Evolutionary conservation across 30 jellyfish, hydroid and myxozoan genomes (phyloP).

Genomic region (Mastigias papua): DNA sequence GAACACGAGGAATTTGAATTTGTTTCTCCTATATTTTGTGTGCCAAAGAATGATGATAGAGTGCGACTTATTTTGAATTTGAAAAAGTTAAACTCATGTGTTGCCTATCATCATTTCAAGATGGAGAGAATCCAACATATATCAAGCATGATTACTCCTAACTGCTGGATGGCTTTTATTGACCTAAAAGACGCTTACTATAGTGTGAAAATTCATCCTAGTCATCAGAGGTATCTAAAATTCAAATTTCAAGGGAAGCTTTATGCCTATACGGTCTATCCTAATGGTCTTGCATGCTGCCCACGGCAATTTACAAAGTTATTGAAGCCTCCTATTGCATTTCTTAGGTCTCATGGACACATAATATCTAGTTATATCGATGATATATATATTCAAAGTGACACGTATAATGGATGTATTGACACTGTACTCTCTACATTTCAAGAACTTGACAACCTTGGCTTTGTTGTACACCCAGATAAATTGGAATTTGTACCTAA

Average conservation of each 20-base stretch:
- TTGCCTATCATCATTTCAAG: slow-evolving; percentile 58
- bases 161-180: slow-evolving; percentile 66
- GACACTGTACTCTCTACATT: slow-evolving; percentile 11
- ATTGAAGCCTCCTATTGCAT: slow-evolving; percentile 41
- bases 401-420: slow-evolving; percentile 16
- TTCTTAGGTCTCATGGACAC: slow-evolving; percentile 23
- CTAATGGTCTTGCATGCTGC: slow-evolving; percentile 56
- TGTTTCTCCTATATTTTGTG: slow-evolving; percentile 58
- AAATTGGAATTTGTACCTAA: slow-evolving; percentile 51
- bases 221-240: slow-evolving; percentile 41
- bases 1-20: background rate
- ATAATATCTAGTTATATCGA: slow-evolving; percentile 45
- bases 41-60: slow-evolving; percentile 50
- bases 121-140: slow-evolving; percentile 49
- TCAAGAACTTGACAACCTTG: slow-evolving; percentile 27
- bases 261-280: slow-evolving; percentile 30
- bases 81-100: slow-evolving; percentile 21
- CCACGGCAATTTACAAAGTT: slow-evolving; percentile 69
- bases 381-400: slow-evolving; percentile 26
- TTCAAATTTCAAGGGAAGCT: background rate
- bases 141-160: slow-evolving; percentile 22
- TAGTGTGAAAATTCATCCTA: slow-evolving; percentile 38
- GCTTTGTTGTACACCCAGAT: slow-evolving; percentile 57
- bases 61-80: slow-evolving; percentile 45
- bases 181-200: slow-evolving; percentile 73